These are phyloP conservation scores for Netta rufina DNA, from an alignment of 2,797 vertebrate species.

Conservation along the genomic window DNA sequence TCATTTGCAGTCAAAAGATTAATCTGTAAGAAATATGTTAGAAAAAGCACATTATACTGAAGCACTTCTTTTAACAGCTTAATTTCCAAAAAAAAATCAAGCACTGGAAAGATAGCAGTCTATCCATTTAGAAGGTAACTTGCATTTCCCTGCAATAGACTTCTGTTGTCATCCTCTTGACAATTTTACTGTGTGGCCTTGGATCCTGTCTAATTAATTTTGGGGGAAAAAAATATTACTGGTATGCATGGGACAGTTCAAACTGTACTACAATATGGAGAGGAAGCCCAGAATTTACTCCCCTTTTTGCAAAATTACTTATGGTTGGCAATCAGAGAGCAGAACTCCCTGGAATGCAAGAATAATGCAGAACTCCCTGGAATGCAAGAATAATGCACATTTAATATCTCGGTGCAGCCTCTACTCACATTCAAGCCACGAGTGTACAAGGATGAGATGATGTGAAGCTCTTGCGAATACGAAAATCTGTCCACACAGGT, in stretches of 20 bases:
- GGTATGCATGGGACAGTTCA: neutral
- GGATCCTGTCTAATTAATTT: neutral
- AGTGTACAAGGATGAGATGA: neutral
- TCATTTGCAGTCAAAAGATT: neutral
- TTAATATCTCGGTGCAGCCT: neutral
- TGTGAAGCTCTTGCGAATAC: neutral
- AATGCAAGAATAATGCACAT: neutral
- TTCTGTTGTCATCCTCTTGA: neutral
- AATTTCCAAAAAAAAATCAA: neutral
- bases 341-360: neutral
- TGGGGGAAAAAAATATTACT: neutral
- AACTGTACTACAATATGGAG: neutral
- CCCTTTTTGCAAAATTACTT: neutral
- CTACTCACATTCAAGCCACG: neutral
- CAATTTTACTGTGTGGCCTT: neutral
- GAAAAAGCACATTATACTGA: neutral
- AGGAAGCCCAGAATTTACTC: neutral
- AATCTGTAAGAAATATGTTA: neutral
- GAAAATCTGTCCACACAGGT: constrained; percentile 57
- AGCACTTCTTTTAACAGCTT: neutral
- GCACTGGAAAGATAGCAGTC: neutral
- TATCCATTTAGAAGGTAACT: neutral
- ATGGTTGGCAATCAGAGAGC: neutral
- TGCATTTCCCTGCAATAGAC: neutral
- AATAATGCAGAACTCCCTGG: neutral